phyloP scores from a whole-genome alignment of 1,140 invertebrate species.

The Panulirus ornatus region DNA sequence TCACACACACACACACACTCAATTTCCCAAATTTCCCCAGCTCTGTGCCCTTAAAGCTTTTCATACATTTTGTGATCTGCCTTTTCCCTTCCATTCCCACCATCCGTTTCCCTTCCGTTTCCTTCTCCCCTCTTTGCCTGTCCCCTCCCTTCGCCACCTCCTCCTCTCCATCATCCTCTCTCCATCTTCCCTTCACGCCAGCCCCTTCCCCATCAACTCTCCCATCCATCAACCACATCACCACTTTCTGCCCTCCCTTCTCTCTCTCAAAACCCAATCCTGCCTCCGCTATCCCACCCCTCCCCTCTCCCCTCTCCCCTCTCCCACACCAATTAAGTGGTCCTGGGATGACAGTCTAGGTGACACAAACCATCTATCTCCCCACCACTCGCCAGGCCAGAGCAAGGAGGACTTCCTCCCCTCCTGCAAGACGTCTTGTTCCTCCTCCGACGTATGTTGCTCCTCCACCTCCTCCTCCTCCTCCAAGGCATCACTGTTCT shows the following conservation, averaged over 20 bases:
- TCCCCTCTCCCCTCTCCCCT: neutral
- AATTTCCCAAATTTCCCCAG: neutral
- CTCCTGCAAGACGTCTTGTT: too few relatives aligned
- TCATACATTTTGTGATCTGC: neutral
- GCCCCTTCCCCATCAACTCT: neutral
- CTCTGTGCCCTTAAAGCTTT: neutral
- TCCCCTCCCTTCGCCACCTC: neutral
- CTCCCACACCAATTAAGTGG: too few relatives aligned
- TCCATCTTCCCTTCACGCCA: neutral
- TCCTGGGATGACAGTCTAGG: too few relatives aligned
- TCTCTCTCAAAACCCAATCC: neutral
- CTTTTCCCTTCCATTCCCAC: neutral
- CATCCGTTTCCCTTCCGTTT: neutral
- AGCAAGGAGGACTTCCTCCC: too few relatives aligned
- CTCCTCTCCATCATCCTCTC: neutral
- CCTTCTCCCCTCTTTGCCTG: neutral
- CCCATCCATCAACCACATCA: neutral
- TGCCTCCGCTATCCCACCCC: too few relatives aligned
- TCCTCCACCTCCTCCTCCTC: too few relatives aligned
- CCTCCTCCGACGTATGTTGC: too few relatives aligned
- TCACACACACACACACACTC: neutral
- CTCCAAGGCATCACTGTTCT: too few relatives aligned
- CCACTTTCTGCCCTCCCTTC: neutral
- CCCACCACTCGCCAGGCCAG: too few relatives aligned
- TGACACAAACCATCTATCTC: too few relatives aligned